A percentile compares a stretch with the other conserved stretches of the same genome.
Evolutionary conservation across 2,113 vertebrate species (phyloP).

Genomic region (Microtus oregoni): DNA sequence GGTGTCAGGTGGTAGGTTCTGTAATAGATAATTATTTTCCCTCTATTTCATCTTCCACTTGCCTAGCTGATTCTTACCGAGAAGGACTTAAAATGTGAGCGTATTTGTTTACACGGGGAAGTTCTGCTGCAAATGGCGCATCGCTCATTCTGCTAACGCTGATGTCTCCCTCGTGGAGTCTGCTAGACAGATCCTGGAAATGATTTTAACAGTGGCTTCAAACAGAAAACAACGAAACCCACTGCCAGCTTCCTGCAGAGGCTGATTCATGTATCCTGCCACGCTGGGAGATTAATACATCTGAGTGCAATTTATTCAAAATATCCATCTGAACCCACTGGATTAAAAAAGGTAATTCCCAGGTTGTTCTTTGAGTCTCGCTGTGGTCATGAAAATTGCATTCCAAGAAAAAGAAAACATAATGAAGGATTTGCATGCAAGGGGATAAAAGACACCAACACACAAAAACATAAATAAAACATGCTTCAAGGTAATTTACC

Average conservation of each 20-base stretch:
- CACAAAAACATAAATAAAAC: conserved; percentile 50
- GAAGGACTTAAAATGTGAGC: background rate
- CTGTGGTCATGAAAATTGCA: conserved; percentile 10
- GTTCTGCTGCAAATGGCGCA: background rate
- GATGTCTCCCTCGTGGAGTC: background rate
- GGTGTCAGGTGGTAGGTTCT: background rate
- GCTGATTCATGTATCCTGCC: background rate
- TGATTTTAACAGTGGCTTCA: background rate
- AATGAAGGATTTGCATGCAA: background rate
- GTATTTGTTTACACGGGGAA: background rate
- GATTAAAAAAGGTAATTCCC: conserved; percentile 8
- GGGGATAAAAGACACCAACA: background rate
- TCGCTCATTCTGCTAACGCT: background rate
- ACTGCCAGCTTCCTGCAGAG: background rate
- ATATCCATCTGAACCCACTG: background rate
- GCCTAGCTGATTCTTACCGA: background rate
- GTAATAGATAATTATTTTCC: background rate
- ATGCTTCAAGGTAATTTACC: background rate
- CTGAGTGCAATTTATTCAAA: background rate
- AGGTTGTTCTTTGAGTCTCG: background rate
- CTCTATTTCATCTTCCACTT: background rate
- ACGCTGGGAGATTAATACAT: background rate
- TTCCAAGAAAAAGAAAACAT: conserved; percentile 1
- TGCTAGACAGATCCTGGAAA: background rate
- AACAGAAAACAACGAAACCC: background rate